These are phyloP conservation scores for Gadopsis bispinosus DNA, from an alignment of 2,797 vertebrate genomes.

Conservation along the genomic window DNA sequence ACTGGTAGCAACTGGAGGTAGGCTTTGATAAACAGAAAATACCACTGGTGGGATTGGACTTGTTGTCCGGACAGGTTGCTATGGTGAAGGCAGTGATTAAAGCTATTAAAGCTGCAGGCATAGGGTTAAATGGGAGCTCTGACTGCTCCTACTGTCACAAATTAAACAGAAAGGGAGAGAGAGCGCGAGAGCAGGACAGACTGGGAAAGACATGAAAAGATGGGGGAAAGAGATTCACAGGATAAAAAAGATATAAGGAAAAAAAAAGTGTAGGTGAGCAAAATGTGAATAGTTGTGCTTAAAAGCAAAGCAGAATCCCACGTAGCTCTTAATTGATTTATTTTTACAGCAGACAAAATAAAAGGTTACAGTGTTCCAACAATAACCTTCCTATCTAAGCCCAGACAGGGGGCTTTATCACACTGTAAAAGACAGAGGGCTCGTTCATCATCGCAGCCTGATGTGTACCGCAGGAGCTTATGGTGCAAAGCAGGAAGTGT, in stretches of 20 bases:
- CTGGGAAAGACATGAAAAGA: constrained; percentile 50
- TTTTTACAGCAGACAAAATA: constrained; percentile 77
- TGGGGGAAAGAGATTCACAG: constrained; percentile 37
- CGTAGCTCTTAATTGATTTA: constrained; percentile 76
- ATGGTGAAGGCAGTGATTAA: constrained; percentile 80
- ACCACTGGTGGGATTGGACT: constrained; percentile 63
- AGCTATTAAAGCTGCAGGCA: constrained; percentile 77
- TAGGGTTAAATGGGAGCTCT: constrained; percentile 77
- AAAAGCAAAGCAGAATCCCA: constrained; percentile 67
- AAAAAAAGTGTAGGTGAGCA: constrained; percentile 55
- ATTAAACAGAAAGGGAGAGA: constrained; percentile 65
- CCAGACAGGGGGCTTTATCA: constrained; percentile 72
- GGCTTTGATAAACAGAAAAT: constrained; percentile 59
- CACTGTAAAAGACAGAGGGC: constrained; percentile 71
- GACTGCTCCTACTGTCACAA: constrained; percentile 78
- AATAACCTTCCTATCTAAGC: constrained; percentile 75
- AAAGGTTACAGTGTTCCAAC: constrained; percentile 77
- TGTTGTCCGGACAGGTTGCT: constrained; percentile 75
- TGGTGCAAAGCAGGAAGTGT: constrained; percentile 45
- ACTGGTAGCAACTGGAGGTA: constrained; percentile 15
- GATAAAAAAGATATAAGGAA: constrained; percentile 7
- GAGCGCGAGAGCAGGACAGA: constrained; percentile 24
- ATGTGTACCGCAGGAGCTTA: constrained; percentile 58
- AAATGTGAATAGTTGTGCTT: constrained; percentile 77
- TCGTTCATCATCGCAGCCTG: constrained; percentile 70